phyloP scores from a whole-genome alignment of 2,888 invertebrate species.

The Phlogophora meticulosa region DNA sequence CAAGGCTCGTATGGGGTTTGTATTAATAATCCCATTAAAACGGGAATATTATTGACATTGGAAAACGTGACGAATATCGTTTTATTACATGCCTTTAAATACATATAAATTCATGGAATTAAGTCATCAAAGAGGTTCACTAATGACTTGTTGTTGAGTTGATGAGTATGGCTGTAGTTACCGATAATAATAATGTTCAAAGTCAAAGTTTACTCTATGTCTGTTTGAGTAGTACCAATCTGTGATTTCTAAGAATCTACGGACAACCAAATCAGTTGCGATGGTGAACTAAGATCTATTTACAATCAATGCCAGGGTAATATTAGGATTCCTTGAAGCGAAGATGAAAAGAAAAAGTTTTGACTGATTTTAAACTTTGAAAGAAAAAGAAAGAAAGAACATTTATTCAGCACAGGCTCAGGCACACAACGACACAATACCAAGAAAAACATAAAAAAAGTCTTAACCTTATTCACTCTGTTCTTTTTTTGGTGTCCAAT shows the following conservation, averaged over 20 bases:
- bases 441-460: too few relatives aligned
- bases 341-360: background rate
- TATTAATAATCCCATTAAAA: background rate
- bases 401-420: too few relatives aligned
- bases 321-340: background rate
- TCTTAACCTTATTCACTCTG: too few relatives aligned
- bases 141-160: constrained; percentile 30
- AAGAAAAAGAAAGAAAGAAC: too few relatives aligned
- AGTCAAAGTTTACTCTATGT: constrained; percentile 25
- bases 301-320: background rate
- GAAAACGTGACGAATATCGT: background rate
- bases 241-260: constrained; percentile 23
- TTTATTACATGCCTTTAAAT: constrained; percentile 19
- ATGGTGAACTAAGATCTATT: constrained; percentile 12
- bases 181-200: constrained; percentile 14
- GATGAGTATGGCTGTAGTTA: constrained; percentile 36
- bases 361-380: background rate
- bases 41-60: background rate
- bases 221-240: constrained; percentile 18
- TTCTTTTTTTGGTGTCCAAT: too few relatives aligned
- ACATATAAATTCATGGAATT: constrained; percentile 32
- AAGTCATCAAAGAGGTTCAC: constrained; percentile 41
- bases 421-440: too few relatives aligned
- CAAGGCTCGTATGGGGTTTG: constrained; percentile 13
- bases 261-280: background rate